Evolutionary conservation across 2,113 vertebrate genomes (phyloP).

Genomic region (Neolamprologus ventralis): DNA sequence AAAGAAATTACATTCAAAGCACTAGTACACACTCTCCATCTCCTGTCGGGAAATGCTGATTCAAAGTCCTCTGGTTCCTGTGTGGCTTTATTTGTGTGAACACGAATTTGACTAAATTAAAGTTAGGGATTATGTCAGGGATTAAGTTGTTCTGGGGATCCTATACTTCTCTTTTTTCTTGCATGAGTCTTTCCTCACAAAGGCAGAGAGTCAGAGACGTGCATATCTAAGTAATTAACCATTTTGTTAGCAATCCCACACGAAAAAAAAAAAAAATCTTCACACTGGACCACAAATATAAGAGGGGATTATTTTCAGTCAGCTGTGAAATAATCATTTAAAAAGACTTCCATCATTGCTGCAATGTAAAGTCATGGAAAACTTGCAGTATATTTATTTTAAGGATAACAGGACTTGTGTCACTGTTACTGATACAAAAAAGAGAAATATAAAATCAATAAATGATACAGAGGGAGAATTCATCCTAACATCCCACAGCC

Average conservation of each 20-base stretch:
- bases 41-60: conserved; percentile 5
- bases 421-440: background rate
- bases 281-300: conserved; percentile 16
- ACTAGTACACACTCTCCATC: background rate
- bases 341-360: background rate
- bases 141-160: conserved; percentile 72
- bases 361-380: background rate
- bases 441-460: background rate
- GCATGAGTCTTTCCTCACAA: conserved; percentile 30
- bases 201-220: conserved; percentile 36
- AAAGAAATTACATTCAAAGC: conserved; percentile 14
- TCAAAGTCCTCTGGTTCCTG: conserved; percentile 35
- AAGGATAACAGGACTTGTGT: background rate
- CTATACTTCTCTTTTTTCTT: conserved; percentile 42
- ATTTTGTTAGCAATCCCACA: conserved; percentile 41
- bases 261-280: background rate
- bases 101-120: conserved; percentile 70
- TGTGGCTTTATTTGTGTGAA: conserved; percentile 55
- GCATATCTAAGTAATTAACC: conserved; percentile 58
- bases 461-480: background rate
- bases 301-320: conserved; percentile 28
- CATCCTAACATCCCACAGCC: background rate
- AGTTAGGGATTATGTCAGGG: conserved; percentile 71
- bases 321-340: background rate
- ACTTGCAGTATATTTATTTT: background rate